Conservation (phyloP, 1,140 invertebrate species). For the Drosophila bifasciata region DNA sequence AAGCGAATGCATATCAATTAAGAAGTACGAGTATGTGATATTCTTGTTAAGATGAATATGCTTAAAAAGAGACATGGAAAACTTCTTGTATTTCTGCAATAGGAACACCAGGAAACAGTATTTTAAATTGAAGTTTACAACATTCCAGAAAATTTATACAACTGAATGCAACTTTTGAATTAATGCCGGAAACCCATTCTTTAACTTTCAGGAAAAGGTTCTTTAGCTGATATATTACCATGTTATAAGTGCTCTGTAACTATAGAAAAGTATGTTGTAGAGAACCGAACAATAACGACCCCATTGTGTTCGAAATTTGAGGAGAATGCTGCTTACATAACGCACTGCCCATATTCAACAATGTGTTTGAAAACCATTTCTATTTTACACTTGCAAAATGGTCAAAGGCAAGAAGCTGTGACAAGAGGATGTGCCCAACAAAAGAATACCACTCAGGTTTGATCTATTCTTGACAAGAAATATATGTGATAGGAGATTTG, state of each 20-base stretch:
- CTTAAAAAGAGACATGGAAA: too few relatives aligned
- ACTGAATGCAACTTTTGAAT: too few relatives aligned
- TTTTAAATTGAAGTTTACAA: too few relatives aligned
- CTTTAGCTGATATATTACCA: conserved; percentile 70
- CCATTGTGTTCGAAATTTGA: conserved; percentile 90
- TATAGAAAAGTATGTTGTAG: conserved; percentile 71
- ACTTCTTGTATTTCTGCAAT: too few relatives aligned
- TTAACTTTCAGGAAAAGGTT: conserved; percentile 35
- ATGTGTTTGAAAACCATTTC: conserved; percentile 91
- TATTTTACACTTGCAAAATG: conserved; percentile 86
- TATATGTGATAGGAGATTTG: conserved; percentile 2
- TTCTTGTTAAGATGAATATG: too few relatives aligned
- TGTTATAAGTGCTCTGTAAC: conserved; percentile 90
- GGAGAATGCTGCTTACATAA: conserved; percentile 87
- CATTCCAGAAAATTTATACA: too few relatives aligned
- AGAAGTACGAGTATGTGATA: too few relatives aligned
- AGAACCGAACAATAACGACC: conserved; percentile 84
- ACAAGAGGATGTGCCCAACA: conserved; percentile 90
- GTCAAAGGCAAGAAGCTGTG: conserved; percentile 87
- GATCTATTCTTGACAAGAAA: conserved; percentile 8
- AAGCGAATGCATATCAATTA: too few relatives aligned
- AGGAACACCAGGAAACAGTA: too few relatives aligned
- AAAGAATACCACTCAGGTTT: conserved; percentile 86
- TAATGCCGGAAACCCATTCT: not conserved
- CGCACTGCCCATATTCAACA: conserved; percentile 91